phyloP scores from a whole-genome alignment of 2,113 vertebrate genomes.

The Macrotus californicus region DNA sequence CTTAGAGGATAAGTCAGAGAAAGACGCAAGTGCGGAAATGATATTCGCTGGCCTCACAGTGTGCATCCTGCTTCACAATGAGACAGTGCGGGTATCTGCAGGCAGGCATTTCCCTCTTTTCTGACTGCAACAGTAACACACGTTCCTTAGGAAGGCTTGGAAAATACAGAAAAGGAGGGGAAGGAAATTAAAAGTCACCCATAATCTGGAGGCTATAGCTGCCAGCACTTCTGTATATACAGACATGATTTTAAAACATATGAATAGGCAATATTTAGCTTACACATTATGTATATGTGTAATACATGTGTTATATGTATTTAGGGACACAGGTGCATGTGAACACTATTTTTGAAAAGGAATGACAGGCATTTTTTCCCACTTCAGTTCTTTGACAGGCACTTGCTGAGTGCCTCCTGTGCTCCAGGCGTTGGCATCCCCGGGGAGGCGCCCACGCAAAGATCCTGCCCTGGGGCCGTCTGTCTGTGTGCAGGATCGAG shows the following conservation, averaged over 20 bases:
- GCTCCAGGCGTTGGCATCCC: not conserved
- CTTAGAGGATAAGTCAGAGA: not conserved
- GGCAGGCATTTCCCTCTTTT: not conserved
- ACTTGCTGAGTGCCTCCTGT: not conserved
- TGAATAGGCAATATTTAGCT: not conserved
- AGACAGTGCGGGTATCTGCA: not conserved
- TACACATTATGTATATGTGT: not conserved
- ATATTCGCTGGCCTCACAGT: not conserved
- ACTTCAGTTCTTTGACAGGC: not conserved
- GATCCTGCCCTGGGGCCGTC: rapidly evolving
- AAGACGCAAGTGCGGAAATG: not conserved
- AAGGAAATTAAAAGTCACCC: not conserved
- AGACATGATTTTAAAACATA: not conserved
- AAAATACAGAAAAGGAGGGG: not conserved
- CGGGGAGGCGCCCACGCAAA: not conserved
- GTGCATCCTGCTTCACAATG: not conserved
- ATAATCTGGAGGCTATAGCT: not conserved
- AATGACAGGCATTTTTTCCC: not conserved
- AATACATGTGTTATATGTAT: not conserved
- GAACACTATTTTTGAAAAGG: not conserved
- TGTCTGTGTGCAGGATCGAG: not conserved
- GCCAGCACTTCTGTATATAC: not conserved
- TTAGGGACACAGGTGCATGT: not conserved
- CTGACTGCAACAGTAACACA: not conserved
- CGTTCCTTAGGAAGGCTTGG: not conserved